Percentiles rank a stretch among this genome's conserved stretches.
Evolutionary conservation across 2,888 invertebrate genomes (phyloP).

Genomic region (Laspeyria flexula): DNA sequence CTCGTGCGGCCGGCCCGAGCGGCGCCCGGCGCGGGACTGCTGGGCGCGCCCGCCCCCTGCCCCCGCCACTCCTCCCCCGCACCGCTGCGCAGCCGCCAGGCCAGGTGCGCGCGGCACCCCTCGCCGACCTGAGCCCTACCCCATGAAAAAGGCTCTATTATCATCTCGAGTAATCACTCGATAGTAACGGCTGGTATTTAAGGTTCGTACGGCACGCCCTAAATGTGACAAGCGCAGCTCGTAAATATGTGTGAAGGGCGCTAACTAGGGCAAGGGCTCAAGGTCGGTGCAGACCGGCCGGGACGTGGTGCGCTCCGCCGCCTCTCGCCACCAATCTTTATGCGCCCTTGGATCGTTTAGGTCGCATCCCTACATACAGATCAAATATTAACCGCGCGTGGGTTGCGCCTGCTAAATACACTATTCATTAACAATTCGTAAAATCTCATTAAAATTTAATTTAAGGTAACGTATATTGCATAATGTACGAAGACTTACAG

Average conservation of each 20-base stretch:
- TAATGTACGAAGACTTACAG: constrained; percentile 2
- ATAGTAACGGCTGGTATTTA: constrained; percentile 26
- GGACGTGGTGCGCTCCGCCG: constrained; percentile 42
- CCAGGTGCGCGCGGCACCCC: constrained; percentile 66
- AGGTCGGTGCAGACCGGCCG: constrained; percentile 70
- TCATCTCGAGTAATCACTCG: constrained; percentile 48
- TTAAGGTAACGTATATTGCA: constrained; percentile 5
- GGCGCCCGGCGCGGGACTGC: constrained; percentile 81
- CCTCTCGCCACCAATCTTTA: constrained; percentile 49
- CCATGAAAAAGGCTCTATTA: constrained; percentile 50
- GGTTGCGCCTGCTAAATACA: constrained; percentile 40
- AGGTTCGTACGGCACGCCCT: constrained; percentile 26
- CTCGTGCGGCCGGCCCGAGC: constrained; percentile 75
- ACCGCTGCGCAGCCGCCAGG: constrained; percentile 55
- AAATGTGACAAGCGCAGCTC: constrained; percentile 14
- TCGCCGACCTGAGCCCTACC: constrained; percentile 55
- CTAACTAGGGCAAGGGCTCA: constrained; percentile 65
- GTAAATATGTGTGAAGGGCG: constrained; percentile 41
- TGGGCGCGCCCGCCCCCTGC: constrained; percentile 64
- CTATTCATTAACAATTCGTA: constrained; percentile 48
- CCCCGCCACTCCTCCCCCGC: constrained; percentile 44
- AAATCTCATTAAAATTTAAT: constrained; percentile 43
- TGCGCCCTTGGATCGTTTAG: constrained; percentile 61
- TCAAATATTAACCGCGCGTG: constrained; percentile 49
- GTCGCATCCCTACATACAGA: constrained; percentile 40